Conservation (phyloP, 2,888 invertebrate species). For the Linyphia triangularis region DNA sequence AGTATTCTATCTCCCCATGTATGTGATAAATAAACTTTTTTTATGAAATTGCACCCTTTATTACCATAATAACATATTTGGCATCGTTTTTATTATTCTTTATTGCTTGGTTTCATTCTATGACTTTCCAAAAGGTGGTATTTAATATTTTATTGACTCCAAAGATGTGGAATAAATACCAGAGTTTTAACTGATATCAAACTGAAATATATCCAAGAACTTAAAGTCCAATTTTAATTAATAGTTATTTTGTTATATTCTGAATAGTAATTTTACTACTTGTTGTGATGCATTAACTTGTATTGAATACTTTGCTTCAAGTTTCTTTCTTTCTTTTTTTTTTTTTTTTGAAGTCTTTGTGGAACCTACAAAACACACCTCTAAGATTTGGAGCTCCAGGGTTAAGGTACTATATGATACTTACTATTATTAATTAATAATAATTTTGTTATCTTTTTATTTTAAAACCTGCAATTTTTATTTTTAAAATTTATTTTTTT, state of each 20-base stretch:
- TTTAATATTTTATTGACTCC: too few species aligned
- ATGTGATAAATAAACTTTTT: too few species aligned
- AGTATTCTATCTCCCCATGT: too few species aligned
- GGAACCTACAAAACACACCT: slow-evolving; percentile 34
- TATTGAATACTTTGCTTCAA: neutral
- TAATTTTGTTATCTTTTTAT: neutral
- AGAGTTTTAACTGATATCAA: too few species aligned
- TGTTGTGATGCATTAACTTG: neutral
- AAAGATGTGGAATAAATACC: too few species aligned
- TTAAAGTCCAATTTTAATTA: neutral
- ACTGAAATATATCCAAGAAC: neutral
- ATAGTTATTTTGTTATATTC: neutral
- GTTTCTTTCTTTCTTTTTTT: neutral
- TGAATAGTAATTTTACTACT: neutral
- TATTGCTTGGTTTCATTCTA: too few species aligned
- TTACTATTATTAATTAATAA: neutral
- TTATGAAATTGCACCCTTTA: too few species aligned
- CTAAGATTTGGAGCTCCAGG: slow-evolving; percentile 35
- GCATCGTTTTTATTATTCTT: too few species aligned
- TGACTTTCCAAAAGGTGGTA: too few species aligned
- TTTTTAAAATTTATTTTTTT: slow-evolving; percentile 81
- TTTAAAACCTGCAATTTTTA: too few species aligned
- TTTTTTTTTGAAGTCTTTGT: slow-evolving; percentile 26
- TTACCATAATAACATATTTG: too few species aligned
- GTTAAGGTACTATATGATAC: slow-evolving; percentile 19